These are phyloP conservation scores for Stenotaenia linearis DNA, from an alignment of 2,888 invertebrate species.

Conservation along the genomic window DNA sequence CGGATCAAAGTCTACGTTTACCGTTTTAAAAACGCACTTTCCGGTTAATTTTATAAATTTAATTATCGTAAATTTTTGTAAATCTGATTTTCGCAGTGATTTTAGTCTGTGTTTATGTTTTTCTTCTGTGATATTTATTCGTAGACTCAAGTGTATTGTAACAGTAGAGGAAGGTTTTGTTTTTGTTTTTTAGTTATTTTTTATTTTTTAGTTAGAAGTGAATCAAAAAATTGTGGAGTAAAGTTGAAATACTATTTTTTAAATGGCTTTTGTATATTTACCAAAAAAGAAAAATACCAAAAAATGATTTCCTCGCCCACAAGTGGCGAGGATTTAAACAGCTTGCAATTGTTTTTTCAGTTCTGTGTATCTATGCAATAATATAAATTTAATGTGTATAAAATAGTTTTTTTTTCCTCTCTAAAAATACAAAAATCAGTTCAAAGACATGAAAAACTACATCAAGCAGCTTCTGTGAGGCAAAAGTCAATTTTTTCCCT, in stretches of 20 bases:
- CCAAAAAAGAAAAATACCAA: neutral
- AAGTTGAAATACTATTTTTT: constrained; percentile 3
- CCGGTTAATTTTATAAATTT: too few species aligned
- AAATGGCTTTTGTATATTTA: constrained; percentile 22
- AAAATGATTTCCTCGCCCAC: neutral
- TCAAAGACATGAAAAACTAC: constrained; percentile 7
- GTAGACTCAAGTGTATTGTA: neutral
- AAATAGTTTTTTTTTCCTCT: neutral
- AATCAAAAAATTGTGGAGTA: constrained; percentile 4
- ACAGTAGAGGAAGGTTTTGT: neutral
- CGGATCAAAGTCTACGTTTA: too few species aligned
- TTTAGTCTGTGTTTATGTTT: neutral
- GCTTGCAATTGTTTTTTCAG: neutral
- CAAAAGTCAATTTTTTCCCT: neutral
- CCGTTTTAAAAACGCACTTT: too few species aligned
- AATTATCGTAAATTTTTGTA: too few species aligned
- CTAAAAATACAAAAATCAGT: neutral
- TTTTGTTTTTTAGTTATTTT: neutral
- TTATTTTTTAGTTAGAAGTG: neutral
- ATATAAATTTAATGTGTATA: neutral
- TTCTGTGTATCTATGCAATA: neutral
- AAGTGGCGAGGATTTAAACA: neutral
- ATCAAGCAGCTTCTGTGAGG: constrained; percentile 24
- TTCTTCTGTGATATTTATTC: constrained; percentile 13
- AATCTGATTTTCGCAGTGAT: neutral